Evolutionary conservation across 2,113 vertebrate species (phyloP), one percentile per base, ranked within the genome.

Genomic region (Recurvirostra avosetta): DNA sequence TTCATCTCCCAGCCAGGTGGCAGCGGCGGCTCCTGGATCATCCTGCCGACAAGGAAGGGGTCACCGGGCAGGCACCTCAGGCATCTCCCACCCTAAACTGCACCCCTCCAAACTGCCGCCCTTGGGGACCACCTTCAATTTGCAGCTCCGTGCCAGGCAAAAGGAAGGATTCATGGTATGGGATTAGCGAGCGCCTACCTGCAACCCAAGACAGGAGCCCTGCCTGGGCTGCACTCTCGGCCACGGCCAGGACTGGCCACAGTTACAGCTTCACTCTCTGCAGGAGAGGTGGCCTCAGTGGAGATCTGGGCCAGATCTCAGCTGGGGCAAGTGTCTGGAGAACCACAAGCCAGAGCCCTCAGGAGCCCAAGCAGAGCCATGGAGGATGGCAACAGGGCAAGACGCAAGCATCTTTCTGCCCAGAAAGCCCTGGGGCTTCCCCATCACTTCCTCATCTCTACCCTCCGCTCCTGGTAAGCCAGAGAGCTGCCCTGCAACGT

Each of bases 1-100:
- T 99, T 99, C 99, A 99, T 99, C 98, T 99, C 99, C 99, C 99
- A 99, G 90, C 99, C 99, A 3, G 99, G 99, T 6, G 99, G 99
- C 97, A 99, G 97, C 5, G 99, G 99, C 34, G 99, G 99, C 96
- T 99, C 99, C 98, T 99, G 99, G 98, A 99, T 99, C 99, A 99
- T 99, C 98, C 99, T 99, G 98, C 62, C 87, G 89, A 19, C 61
- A 58, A 50, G 74, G 55, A 25, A 29, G 6, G 38, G n/a, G 56
- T 78, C 72, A 68, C 22, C 0, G 1, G n/a, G 9, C 17, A 26
- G 29, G 8, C 30, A 14, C 63, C 45, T 15, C 3, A 1, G 26
- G 34, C 59, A n/a, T 2, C 34, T 7, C 26, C 43, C 52, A 2
- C 47, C 77, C 72, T 22, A 21, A 36, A 10, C 83, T 10, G 8